Evolutionary conservation across 2,888 invertebrate species (phyloP), one percentile per base, ranked within the genome.

Genomic region (Epinotia bilunana): DNA sequence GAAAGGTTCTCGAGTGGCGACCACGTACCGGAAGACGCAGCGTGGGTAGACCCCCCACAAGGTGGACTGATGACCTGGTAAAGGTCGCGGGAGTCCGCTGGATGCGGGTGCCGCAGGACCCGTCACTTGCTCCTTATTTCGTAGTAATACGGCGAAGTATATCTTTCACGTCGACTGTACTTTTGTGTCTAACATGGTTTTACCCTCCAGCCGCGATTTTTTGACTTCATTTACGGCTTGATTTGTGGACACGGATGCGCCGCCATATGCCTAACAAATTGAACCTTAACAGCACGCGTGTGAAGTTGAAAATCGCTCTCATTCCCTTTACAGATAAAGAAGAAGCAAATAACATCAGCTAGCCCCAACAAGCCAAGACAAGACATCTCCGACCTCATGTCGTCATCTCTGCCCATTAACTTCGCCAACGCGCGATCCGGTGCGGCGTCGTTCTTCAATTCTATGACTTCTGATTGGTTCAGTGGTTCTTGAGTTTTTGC

Each of bases 401-500:
- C 89, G 1, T 87, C 81, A 57, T 93, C 94, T 0, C 68, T 94
- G 61, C 93, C 93, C 0, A 88, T 93, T 65, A 93, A 93, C 83
- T 92, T 94, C 76, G 93, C 95, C 1, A 93, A 95, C 62, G 95
- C 96, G 0, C 95, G 97, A 79, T 97, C 97, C 18, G 96, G 97
- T 16, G 97, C 97, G 0, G 96, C 97, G 0, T 96, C 97, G 0
- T 96, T 97, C 90, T 97, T 97, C 87, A 97, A 96, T 72, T 96
- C 96, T 3, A 96, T 97, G 95, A 96, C 97, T 9, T 96, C 96
- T 12, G 97, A 97, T 87, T 97, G 97, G 97, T 97, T 97, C 85
- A 95, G 96, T 77, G 92, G 93, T 46, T 91, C 88, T 9, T 88
- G 84, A n/a, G 9, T 49, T 1, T 7, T 16, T 1, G 6, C n/a